Evolutionary conservation across 2,888 invertebrate genomes (phyloP).

Genomic region (Syritta pipiens): DNA sequence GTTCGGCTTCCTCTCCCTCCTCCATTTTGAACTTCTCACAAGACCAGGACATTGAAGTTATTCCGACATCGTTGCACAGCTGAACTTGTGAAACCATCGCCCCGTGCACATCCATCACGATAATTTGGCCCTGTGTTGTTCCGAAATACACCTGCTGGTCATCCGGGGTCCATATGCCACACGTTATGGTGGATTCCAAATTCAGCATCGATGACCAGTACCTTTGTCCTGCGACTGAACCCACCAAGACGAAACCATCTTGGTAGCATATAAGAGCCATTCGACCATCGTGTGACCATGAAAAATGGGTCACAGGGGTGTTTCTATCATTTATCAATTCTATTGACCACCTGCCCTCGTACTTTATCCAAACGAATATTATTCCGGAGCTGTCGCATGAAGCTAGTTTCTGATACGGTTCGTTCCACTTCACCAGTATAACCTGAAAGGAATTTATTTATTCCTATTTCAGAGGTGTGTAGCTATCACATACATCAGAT

Average conservation of each 20-base stretch:
- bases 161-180: slow-evolving; percentile 98
- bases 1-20: slow-evolving; percentile 89
- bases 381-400: slow-evolving; percentile 98
- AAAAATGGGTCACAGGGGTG: slow-evolving; percentile 98
- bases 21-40: slow-evolving; percentile 99
- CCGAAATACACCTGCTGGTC: slow-evolving; percentile 98
- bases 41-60: slow-evolving; percentile 96
- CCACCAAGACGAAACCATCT: slow-evolving; percentile 99
- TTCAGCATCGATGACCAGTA: slow-evolving; percentile 99
- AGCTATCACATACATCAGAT: slow-evolving; percentile 87
- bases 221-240: slow-evolving; percentile 97
- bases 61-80: slow-evolving; percentile 90
- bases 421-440: slow-evolving; percentile 98
- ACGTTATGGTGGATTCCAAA: slow-evolving; percentile 94
- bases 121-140: slow-evolving; percentile 95
- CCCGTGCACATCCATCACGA: slow-evolving; percentile 98
- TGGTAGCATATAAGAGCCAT: slow-evolving; percentile 99
- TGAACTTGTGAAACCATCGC: slow-evolving; percentile 97
- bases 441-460: slow-evolving; percentile 82
- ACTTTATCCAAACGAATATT: slow-evolving; percentile 99
- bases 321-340: slow-evolving; percentile 99
- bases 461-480: background rate
- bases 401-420: slow-evolving; percentile 97
- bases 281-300: slow-evolving; percentile 98
- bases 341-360: slow-evolving; percentile 99